Evolutionary conservation across 2,113 vertebrate genomes (phyloP).

Genomic region (Oriolus oriolus): DNA sequence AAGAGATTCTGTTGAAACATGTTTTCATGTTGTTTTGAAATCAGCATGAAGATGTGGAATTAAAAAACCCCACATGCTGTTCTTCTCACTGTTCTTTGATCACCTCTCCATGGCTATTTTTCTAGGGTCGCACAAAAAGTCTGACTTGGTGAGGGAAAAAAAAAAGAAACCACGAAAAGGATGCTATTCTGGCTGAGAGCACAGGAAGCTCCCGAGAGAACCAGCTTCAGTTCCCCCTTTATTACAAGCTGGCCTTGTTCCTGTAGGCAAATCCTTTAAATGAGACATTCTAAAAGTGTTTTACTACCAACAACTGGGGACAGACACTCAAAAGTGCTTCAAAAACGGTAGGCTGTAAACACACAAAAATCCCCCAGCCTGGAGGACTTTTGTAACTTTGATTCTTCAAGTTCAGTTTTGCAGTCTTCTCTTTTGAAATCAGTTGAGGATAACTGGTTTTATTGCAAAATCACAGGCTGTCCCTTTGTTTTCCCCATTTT

Average conservation of each 20-base stretch:
- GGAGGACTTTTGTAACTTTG: background rate
- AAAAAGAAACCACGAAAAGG: background rate
- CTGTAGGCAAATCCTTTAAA: background rate
- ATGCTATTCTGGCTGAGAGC: background rate
- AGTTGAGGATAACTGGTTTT: background rate
- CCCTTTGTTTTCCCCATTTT: background rate
- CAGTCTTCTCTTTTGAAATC: background rate
- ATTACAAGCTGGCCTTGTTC: background rate
- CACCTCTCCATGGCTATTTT: background rate
- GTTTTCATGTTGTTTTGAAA: background rate
- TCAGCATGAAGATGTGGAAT: background rate
- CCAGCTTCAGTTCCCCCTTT: background rate
- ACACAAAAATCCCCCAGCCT: background rate
- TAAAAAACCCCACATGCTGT: background rate
- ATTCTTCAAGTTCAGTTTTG: background rate
- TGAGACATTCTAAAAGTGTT: background rate
- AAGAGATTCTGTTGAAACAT: background rate
- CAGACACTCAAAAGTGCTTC: background rate
- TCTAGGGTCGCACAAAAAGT: background rate
- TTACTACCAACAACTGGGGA: background rate
- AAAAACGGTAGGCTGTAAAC: background rate
- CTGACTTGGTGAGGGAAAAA: background rate
- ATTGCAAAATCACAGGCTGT: background rate
- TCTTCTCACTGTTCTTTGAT: background rate
- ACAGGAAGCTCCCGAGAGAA: background rate